Evolutionary conservation across 2,113 vertebrate species (phyloP).

Genomic region (Syrrhaptes paradoxus): DNA sequence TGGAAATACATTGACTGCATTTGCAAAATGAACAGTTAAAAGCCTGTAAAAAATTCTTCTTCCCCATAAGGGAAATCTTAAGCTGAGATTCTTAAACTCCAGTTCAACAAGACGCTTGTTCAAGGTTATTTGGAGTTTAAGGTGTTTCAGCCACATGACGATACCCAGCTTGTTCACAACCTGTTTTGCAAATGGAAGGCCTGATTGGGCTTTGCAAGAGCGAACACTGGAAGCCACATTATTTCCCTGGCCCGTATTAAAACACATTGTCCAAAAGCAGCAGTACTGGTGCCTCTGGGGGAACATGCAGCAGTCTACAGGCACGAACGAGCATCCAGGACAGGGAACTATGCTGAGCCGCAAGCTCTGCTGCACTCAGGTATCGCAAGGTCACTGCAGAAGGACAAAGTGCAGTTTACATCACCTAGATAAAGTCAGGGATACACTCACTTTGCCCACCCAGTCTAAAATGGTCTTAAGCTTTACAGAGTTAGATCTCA

Average conservation of each 20-base stretch:
- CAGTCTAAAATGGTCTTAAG: background rate
- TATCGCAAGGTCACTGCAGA: background rate
- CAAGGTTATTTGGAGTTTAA: background rate
- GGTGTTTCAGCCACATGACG: background rate
- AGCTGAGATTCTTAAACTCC: background rate
- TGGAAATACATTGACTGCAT: background rate
- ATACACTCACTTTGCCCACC: background rate
- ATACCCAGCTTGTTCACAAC: background rate
- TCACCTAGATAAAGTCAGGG: background rate
- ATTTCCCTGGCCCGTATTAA: background rate
- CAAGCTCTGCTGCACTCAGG: background rate
- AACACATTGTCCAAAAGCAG: background rate
- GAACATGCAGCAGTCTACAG: accelerated
- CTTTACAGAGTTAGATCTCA: background rate
- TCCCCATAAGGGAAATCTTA: background rate
- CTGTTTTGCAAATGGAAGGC: background rate
- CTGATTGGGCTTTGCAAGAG: background rate
- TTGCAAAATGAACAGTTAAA: background rate
- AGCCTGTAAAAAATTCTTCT: background rate
- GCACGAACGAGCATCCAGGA: background rate
- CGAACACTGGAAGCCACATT: background rate
- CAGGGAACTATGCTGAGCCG: accelerated
- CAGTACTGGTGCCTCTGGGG: background rate
- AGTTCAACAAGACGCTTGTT: background rate
- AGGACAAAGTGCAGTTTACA: background rate